Conservation (phyloP, 2,113 vertebrate genomes). For the Haemorhous mexicanus region DNA sequence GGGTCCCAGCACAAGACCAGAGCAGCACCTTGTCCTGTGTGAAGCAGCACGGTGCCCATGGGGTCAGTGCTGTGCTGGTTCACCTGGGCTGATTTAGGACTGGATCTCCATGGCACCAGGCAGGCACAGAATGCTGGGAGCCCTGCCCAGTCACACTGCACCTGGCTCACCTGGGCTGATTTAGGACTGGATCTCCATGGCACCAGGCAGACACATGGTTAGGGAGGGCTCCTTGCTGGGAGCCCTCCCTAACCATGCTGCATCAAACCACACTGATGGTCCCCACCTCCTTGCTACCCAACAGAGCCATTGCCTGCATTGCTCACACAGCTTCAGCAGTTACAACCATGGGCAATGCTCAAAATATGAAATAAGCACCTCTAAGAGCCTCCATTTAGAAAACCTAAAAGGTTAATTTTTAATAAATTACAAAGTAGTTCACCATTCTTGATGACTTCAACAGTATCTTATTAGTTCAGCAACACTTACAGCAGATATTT, state of each 20-base stretch:
- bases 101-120: background rate
- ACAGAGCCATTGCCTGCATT: background rate
- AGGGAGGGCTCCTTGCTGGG: too few species aligned
- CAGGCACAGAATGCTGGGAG: background rate
- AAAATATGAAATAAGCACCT: background rate
- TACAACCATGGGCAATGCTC: background rate
- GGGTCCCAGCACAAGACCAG: background rate
- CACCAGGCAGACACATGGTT: background rate
- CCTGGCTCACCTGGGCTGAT: background rate
- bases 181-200: background rate
- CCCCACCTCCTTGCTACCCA: background rate
- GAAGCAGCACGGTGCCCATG: fast-evolving
- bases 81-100: background rate
- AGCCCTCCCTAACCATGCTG: background rate
- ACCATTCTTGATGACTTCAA: background rate
- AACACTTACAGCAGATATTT: background rate
- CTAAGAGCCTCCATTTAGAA: background rate
- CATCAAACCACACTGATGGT: background rate
- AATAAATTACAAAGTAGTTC: background rate
- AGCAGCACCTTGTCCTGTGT: fast-evolving
- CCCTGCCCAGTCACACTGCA: background rate
- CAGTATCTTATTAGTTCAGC: background rate
- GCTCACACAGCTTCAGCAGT: background rate
- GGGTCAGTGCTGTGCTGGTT: background rate
- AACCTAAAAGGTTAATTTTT: background rate